Evolutionary conservation across 2,797 vertebrate species (phyloP).

Genomic region (Tarsius wallacei): DNA sequence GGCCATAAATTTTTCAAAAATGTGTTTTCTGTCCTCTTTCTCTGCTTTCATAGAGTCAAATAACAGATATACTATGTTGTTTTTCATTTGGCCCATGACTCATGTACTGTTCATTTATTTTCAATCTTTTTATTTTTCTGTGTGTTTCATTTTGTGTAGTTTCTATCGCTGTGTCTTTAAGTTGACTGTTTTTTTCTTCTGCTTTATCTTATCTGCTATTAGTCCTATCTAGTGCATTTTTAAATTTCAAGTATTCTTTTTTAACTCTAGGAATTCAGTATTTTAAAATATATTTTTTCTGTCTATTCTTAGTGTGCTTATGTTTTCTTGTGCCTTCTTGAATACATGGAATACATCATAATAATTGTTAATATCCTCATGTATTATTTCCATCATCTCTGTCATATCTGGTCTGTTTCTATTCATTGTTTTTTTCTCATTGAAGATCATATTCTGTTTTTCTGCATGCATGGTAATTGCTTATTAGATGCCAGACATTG

Average conservation of each 20-base stretch:
- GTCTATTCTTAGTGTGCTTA: background rate
- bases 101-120: background rate
- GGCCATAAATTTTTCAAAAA: background rate
- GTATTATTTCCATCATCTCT: background rate
- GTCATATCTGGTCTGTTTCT: background rate
- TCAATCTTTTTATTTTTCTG: background rate
- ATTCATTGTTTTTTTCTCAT: background rate
- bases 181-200: background rate
- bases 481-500: slow-evolving; percentile 1
- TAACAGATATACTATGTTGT: background rate
- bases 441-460: background rate
- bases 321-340: slow-evolving; percentile 21
- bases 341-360: background rate
- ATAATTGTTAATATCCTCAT: slow-evolving; percentile 3
- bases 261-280: background rate
- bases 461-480: background rate
- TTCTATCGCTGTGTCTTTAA: slow-evolving; percentile 8
- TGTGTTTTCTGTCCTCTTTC: background rate
- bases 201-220: background rate
- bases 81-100: background rate
- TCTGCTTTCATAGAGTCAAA: background rate
- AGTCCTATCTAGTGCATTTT: background rate
- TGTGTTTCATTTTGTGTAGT: slow-evolving; percentile 11
- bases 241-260: background rate
- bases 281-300: background rate